Percentiles rank a stretch among this genome's conserved stretches.
Evolutionary conservation across 35 echinoderm and acorn worm species (phyloP).

Genomic region (Eucidaris tribuloides): DNA sequence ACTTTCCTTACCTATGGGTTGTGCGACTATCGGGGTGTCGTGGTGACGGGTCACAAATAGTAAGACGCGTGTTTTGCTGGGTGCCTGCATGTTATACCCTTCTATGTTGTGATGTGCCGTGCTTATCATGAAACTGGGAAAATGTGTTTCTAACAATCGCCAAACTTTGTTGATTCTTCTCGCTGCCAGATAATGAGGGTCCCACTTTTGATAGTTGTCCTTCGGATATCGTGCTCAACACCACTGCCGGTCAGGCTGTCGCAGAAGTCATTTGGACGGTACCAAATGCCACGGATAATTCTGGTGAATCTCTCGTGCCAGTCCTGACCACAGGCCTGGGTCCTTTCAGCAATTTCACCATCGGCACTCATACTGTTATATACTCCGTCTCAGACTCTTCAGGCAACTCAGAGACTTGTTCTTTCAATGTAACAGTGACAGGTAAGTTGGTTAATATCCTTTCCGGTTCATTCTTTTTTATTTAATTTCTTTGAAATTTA

Average conservation of each 20-base stretch:
- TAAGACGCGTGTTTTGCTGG: no score
- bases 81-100: no score
- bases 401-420: not conserved
- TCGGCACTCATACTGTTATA: not conserved
- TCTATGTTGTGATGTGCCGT: no score
- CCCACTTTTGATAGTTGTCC: conserved; percentile 34
- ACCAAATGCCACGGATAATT: conserved; percentile 26
- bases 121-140: no score
- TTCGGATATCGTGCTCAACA: not conserved
- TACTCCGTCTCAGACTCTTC: not conserved
- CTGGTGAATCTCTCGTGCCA: not conserved
- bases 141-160: no score
- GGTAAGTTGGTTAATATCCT: no score
- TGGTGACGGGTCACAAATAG: no score
- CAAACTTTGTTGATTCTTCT: no score
- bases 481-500: no score
- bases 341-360: not conserved
- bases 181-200: conserved; percentile 6
- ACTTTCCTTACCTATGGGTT: no score
- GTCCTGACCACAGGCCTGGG: not conserved
- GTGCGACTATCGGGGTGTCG: no score
- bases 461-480: no score
- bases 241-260: not conserved
- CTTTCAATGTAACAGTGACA: not conserved
- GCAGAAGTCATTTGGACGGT: not conserved